Conservation (phyloP, 2,113 vertebrate genomes). For the Parus major region DNA sequence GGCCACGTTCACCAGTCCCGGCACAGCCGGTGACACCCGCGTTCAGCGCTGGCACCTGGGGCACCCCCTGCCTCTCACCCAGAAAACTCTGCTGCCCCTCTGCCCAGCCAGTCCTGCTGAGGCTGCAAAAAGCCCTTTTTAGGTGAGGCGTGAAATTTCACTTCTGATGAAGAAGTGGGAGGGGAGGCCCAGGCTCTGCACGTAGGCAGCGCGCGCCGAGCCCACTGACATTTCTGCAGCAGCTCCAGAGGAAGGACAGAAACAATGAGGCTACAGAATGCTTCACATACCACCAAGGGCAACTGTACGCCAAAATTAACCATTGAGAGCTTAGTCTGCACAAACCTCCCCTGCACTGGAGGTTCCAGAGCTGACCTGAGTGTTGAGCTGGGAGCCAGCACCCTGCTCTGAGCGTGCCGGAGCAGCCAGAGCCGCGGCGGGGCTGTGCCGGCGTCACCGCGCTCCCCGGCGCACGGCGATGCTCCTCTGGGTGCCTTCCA, state of each 20-base stretch:
- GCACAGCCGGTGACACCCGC: rapidly evolving
- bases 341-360: not conserved
- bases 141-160: not conserved
- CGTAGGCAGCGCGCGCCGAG: not conserved
- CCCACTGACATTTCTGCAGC: constrained; percentile 28
- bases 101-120: not conserved
- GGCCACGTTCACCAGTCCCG: rapidly evolving
- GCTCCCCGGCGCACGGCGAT: rapidly evolving
- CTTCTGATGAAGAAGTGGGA: not conserved
- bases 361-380: not conserved
- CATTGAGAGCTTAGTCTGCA: not conserved
- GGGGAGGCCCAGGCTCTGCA: not conserved
- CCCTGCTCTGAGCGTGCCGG: rapidly evolving
- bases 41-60: rapidly evolving
- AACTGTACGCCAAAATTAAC: constrained; percentile 58
- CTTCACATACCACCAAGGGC: constrained; percentile 48
- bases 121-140: not conserved
- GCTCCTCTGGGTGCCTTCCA: not conserved
- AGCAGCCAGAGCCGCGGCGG: rapidly evolving
- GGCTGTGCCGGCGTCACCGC: rapidly evolving
- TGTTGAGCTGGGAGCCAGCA: not conserved
- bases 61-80: not conserved
- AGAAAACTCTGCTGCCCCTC: not conserved
- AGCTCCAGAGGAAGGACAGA: constrained; percentile 32
- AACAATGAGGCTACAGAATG: constrained; percentile 57